Conservation (phyloP, 2,797 vertebrate species). For the Eospalax fontanierii region DNA sequence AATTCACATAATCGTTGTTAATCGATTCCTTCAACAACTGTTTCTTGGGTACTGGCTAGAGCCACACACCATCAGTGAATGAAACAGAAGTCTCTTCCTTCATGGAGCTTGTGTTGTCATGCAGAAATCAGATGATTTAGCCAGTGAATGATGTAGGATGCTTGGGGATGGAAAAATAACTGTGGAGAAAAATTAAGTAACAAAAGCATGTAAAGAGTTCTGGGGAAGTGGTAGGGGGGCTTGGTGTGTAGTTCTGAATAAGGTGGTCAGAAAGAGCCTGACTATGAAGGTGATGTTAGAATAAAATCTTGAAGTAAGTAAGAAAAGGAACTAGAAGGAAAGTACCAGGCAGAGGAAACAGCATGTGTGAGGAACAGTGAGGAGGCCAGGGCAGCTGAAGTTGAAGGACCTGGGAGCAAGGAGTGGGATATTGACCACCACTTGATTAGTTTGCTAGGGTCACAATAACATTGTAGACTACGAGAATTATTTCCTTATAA, state of each 20-base stretch:
- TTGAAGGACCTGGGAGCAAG: neutral
- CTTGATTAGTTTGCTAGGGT: neutral
- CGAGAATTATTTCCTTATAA: neutral
- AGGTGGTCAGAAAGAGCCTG: neutral
- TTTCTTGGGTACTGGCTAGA: neutral
- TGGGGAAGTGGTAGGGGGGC: neutral
- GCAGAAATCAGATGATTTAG: neutral
- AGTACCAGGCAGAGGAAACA: neutral
- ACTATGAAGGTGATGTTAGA: neutral
- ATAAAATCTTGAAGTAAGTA: neutral
- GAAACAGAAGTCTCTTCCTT: neutral
- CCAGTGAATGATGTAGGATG: neutral
- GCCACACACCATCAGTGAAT: neutral
- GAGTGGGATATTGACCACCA: fast-evolving
- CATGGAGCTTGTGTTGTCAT: neutral
- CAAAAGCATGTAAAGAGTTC: neutral
- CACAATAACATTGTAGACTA: neutral
- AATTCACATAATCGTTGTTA: neutral
- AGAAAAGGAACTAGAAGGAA: neutral
- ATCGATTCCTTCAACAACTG: conserved; percentile 14
- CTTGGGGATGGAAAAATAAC: neutral
- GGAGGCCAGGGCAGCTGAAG: neutral
- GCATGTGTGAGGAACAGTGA: neutral
- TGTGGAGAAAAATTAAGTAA: neutral
- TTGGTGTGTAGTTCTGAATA: neutral